phyloP scores from a whole-genome alignment of 1,140 invertebrate genomes.

The Ericerus pela region DNA sequence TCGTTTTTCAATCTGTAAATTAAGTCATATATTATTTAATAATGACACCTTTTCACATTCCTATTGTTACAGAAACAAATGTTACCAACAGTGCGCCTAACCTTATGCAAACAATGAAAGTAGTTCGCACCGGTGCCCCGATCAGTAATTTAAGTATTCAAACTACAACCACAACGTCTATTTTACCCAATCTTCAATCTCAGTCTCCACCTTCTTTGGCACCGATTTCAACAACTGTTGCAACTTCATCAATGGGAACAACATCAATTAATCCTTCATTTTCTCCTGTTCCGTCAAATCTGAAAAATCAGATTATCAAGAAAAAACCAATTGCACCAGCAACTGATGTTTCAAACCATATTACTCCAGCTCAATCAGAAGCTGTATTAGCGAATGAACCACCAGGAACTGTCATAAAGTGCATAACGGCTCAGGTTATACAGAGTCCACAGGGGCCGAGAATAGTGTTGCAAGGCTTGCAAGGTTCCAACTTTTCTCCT shows the following conservation, averaged over 20 bases:
- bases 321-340: background rate
- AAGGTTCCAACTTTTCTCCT: conserved; percentile 61
- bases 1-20: no score
- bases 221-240: background rate
- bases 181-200: background rate
- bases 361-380: conserved; percentile 20
- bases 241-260: background rate
- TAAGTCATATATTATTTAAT: no score
- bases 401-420: conserved; percentile 71
- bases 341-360: no score
- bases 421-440: conserved; percentile 65
- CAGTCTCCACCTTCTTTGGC: background rate
- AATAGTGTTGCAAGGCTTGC: conserved; percentile 66
- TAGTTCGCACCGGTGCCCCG: background rate
- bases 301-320: background rate
- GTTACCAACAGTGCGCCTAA: background rate
- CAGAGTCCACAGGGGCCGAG: conserved; percentile 65
- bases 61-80: no score
- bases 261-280: background rate
- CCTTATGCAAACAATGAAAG: background rate
- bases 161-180: background rate
- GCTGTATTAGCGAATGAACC: conserved; percentile 57
- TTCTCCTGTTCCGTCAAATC: background rate
- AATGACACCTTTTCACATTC: no score
- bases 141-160: background rate